A percentile compares a stretch with the other conserved stretches of the same genome.
phyloP scores from a whole-genome alignment of 2,113 vertebrate genomes.

The Polypterus bichir region DNA sequence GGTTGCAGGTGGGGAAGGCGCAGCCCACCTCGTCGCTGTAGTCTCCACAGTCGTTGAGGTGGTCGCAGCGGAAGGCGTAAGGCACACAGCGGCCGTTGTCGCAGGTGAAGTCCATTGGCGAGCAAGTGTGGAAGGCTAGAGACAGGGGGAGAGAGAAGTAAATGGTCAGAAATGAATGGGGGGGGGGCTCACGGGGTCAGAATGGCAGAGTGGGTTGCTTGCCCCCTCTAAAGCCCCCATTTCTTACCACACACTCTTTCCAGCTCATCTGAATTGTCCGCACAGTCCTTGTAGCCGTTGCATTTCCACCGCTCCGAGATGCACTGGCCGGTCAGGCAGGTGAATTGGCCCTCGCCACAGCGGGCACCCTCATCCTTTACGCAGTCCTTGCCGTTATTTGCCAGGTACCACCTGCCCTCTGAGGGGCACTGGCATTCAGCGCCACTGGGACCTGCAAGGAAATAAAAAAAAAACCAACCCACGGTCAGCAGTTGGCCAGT shows the following conservation, averaged over 20 bases:
- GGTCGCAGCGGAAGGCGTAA: conserved; percentile 65
- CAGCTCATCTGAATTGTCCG: conserved; percentile 71
- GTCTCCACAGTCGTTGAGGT: conserved; percentile 80
- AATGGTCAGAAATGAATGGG: no score
- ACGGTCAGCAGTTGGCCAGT: no score
- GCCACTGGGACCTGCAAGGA: conserved; percentile 63
- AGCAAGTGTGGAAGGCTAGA: conserved; percentile 80
- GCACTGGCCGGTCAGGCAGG: conserved; percentile 70
- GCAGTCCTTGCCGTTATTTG: conserved; percentile 79
- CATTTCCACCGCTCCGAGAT: conserved; percentile 63
- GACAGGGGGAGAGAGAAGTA: no score
- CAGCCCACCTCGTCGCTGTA: conserved; percentile 79
- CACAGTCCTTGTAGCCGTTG: conserved; percentile 65
- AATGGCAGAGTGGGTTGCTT: no score
- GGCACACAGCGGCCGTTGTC: conserved; percentile 68
- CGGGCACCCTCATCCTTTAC: conserved; percentile 62
- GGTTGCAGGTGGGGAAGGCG: conserved; percentile 68
- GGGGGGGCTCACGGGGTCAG: no score
- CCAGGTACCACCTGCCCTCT: conserved; percentile 74
- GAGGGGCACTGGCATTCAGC: conserved; percentile 85
- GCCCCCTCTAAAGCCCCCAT: background rate
- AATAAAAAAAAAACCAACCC: background rate
- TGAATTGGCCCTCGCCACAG: conserved; percentile 63
- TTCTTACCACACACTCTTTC: conserved; percentile 81
- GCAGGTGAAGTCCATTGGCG: conserved; percentile 68